Evolutionary conservation across 2,888 invertebrate genomes (phyloP).

Genomic region (Watsonalla cultraria): DNA sequence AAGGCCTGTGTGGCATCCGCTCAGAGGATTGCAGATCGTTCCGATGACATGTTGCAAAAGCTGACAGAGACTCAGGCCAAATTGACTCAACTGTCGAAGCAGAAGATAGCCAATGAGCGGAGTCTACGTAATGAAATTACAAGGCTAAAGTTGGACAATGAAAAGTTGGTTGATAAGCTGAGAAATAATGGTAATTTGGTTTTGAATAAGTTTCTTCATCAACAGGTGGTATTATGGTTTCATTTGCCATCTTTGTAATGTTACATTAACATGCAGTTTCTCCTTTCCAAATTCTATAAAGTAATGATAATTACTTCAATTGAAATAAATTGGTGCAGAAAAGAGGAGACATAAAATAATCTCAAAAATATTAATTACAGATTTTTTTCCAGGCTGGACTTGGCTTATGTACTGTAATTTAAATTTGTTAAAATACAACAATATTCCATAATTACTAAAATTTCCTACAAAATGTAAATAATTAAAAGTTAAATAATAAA

Average conservation of each 20-base stretch:
- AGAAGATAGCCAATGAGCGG: conserved; percentile 58
- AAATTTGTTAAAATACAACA: no score
- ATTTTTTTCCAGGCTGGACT: no score
- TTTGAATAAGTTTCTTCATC: not conserved
- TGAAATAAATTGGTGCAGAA: no score
- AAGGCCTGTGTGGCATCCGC: conserved; percentile 66
- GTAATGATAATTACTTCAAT: no score
- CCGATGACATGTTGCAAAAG: conserved; percentile 51
- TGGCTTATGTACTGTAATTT: no score
- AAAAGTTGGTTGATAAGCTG: conserved; percentile 55
- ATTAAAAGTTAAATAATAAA: no score
- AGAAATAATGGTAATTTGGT: conserved; percentile 50
- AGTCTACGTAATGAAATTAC: conserved; percentile 54
- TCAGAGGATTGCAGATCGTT: conserved; percentile 60
- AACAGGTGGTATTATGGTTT: not conserved
- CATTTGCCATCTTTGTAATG: not conserved
- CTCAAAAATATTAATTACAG: no score
- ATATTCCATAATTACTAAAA: no score
- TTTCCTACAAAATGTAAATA: no score
- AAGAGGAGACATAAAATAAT: no score
- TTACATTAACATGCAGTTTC: no score
- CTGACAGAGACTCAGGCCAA: conserved; percentile 48
- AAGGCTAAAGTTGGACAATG: conserved; percentile 57
- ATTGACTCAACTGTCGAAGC: conserved; percentile 51
- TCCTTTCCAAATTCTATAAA: no score